phyloP scores from a whole-genome alignment of 2,113 vertebrate genomes.

The Lasiurus borealis region DNA sequence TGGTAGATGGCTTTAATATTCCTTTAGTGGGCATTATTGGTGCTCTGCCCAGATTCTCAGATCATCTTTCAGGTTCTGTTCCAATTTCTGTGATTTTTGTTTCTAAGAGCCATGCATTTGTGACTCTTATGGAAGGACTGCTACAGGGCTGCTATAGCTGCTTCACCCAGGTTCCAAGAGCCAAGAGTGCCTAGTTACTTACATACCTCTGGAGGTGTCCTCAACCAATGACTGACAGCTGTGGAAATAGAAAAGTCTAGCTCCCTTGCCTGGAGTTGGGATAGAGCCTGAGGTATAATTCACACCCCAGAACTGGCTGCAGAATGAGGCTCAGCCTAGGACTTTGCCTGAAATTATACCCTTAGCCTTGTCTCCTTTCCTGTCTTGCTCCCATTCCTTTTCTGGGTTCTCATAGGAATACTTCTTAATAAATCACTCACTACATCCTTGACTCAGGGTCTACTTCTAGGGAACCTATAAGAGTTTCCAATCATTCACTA shows the following conservation, averaged over 20 bases:
- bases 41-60: neutral
- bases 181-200: neutral
- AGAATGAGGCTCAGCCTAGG: conserved; percentile 29
- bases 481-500: conserved; percentile 40
- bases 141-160: neutral
- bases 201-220: neutral
- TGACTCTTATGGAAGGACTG: neutral
- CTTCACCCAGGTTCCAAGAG: neutral
- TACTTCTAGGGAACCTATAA: conserved; percentile 51
- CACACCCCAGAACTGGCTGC: neutral
- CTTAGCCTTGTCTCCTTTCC: conserved; percentile 43
- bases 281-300: conserved; percentile 58
- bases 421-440: conserved; percentile 63
- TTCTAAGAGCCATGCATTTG: neutral
- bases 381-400: neutral
- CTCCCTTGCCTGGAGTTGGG: neutral
- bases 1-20: neutral
- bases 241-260: neutral
- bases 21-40: neutral
- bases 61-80: neutral
- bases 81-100: neutral
- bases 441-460: conserved; percentile 64
- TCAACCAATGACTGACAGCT: neutral
- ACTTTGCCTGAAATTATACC: conserved; percentile 63
- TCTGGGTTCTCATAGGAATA: conserved; percentile 27